A percentile compares a stretch with the other conserved stretches of the same genome.
phyloP scores from a whole-genome alignment of 2,888 invertebrate species.

The Cylindroiulus punctatus region DNA sequence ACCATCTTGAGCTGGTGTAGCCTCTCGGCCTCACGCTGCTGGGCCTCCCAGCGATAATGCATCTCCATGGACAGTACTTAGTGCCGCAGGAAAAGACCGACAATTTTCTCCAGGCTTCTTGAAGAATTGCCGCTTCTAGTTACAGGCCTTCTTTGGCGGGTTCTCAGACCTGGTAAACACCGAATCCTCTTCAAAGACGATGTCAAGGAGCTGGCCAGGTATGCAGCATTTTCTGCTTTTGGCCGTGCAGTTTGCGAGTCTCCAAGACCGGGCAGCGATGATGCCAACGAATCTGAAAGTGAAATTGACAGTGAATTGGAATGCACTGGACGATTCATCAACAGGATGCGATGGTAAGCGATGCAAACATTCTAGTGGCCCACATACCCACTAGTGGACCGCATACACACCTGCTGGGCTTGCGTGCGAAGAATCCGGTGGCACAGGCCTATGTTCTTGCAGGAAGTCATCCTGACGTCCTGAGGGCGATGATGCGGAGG shows the following conservation, averaged over 20 bases:
- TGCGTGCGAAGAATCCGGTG: too few relatives aligned
- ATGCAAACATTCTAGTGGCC: too few relatives aligned
- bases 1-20: not conserved
- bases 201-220: not conserved
- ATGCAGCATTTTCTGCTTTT: not conserved
- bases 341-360: too few relatives aligned
- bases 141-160: not conserved
- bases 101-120: not conserved
- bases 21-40: constrained; percentile 6
- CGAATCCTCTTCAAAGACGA: not conserved
- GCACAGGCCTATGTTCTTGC: too few relatives aligned
- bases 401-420: too few relatives aligned
- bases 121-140: not conserved
- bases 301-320: too few relatives aligned
- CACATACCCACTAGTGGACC: too few relatives aligned
- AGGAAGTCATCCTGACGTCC: too few relatives aligned
- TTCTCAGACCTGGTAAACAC: not conserved
- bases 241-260: not conserved
- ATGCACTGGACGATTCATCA: too few relatives aligned
- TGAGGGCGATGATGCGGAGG: too few relatives aligned
- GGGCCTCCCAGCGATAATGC: not conserved
- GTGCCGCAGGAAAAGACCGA: constrained; percentile 23
- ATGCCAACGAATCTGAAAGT: not conserved
- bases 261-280: not conserved
- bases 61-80: not conserved